These are phyloP conservation scores for Podargus strigoides DNA, from an alignment of 2,797 vertebrate genomes.

Conservation along the genomic window DNA sequence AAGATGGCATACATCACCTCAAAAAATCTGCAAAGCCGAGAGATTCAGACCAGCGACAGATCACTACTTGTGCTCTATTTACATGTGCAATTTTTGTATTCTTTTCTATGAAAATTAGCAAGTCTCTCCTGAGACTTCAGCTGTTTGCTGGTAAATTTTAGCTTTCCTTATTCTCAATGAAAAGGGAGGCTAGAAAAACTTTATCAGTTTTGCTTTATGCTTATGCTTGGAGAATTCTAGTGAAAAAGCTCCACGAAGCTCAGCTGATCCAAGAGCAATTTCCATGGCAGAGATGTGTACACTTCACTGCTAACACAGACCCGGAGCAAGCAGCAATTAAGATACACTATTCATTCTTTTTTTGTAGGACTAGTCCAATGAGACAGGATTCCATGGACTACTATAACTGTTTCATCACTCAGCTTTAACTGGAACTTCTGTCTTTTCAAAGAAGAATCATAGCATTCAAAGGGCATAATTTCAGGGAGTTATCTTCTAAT, in stretches of 20 bases:
- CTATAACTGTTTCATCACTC: not conserved
- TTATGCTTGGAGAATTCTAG: not conserved
- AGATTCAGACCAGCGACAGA: not conserved
- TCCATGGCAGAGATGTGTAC: not conserved
- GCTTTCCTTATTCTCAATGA: not conserved
- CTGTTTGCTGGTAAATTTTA: not conserved
- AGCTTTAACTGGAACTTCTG: not conserved
- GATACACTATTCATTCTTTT: rapidly evolving
- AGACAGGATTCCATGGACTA: not conserved
- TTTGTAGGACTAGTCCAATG: not conserved
- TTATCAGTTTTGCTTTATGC: not conserved
- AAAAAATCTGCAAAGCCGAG: rapidly evolving
- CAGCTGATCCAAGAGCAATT: not conserved
- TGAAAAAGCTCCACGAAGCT: not conserved
- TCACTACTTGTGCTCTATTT: not conserved
- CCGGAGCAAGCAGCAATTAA: not conserved
- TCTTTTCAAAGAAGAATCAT: not conserved
- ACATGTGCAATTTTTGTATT: rapidly evolving
- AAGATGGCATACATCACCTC: rapidly evolving
- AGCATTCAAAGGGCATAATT: not conserved
- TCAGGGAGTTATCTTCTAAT: not conserved
- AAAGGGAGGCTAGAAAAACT: not conserved
- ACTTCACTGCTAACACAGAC: not conserved
- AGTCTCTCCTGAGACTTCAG: not conserved
- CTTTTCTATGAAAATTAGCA: not conserved